Evolutionary conservation across 2,113 vertebrate species (phyloP).

Genomic region (Cheilinus undulatus): DNA sequence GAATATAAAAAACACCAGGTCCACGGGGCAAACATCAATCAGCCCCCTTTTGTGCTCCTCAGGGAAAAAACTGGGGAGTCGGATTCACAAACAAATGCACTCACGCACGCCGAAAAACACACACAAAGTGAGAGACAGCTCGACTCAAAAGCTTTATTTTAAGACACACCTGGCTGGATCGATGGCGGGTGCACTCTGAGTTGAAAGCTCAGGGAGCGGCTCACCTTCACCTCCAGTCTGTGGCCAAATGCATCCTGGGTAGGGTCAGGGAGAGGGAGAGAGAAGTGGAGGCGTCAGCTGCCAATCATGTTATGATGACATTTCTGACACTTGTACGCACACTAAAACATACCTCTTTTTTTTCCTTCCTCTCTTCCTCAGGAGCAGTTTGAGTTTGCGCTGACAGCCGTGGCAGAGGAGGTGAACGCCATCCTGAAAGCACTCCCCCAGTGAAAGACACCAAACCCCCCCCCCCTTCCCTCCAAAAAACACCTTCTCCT

Average conservation of each 20-base stretch:
- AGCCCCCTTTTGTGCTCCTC: constrained; percentile 57
- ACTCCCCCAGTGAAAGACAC: constrained; percentile 76
- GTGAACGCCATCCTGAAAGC: constrained; percentile 86
- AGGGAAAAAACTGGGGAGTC: constrained; percentile 64
- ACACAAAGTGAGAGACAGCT: constrained; percentile 52
- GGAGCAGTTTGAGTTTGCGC: constrained; percentile 86
- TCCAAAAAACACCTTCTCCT: constrained; percentile 17
- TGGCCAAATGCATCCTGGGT: constrained; percentile 31
- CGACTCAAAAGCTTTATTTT: constrained; percentile 75
- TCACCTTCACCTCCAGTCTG: constrained; percentile 53
- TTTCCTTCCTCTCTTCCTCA: constrained; percentile 47
- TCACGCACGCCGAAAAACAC: constrained; percentile 20
- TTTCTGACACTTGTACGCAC: constrained; percentile 38
- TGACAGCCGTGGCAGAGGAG: constrained; percentile 86
- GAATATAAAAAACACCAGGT: constrained; percentile 74
- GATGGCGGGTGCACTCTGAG: constrained; percentile 55
- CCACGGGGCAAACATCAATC: constrained; percentile 78
- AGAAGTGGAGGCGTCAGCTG: constrained; percentile 22
- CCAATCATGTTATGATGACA: constrained; percentile 57
- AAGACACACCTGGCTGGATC: constrained; percentile 76
- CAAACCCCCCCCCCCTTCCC: constrained; percentile 1
- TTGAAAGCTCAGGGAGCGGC: constrained; percentile 47
- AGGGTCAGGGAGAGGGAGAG: constrained; percentile 45
- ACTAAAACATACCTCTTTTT: constrained; percentile 64
- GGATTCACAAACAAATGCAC: constrained; percentile 54